phyloP scores from a whole-genome alignment of 2,797 vertebrate species.

The Notolepis coatsorum region DNA sequence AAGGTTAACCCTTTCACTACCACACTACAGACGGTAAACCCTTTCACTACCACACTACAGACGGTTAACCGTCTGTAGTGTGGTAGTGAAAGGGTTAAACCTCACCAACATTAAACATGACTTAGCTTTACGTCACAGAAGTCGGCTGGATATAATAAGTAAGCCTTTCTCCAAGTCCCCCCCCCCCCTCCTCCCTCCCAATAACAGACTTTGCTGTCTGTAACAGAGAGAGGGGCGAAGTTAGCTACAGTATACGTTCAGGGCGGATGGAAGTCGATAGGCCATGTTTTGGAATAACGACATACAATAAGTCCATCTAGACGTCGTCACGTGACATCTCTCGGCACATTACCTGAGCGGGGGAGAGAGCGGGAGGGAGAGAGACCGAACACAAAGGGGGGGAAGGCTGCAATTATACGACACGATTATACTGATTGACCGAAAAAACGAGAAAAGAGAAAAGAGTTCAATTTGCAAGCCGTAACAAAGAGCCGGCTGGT shows the following conservation, averaged over 20 bases:
- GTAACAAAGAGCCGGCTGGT: not conserved
- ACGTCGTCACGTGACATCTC: not conserved
- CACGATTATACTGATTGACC: not conserved
- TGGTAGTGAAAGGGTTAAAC: too few relatives aligned
- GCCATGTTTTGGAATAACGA: conserved; percentile 32
- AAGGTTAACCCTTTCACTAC: too few relatives aligned
- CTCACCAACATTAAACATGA: conserved; percentile 13
- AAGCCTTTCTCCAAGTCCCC: conserved; percentile 1
- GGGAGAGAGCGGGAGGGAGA: conserved; percentile 7
- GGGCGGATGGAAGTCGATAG: conserved; percentile 21
- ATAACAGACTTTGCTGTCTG: not conserved
- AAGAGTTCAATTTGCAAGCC: not conserved
- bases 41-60: too few relatives aligned
- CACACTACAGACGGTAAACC: too few relatives aligned
- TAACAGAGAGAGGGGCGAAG: not conserved
- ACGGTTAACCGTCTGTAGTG: too few relatives aligned
- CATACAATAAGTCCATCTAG: conserved; percentile 30
- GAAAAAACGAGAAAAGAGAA: not conserved
- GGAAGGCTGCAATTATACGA: conserved; percentile 9
- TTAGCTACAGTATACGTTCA: conserved; percentile 16
- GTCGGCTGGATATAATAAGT: conserved; percentile 22
- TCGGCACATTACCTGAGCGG: conserved; percentile 22
- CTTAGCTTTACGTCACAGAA: conserved; percentile 22
- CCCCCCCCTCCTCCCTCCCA: not conserved
- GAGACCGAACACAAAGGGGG: conserved; percentile 13